phyloP scores from a whole-genome alignment of 2,888 invertebrate genomes.

The Dicyrtoma fusca region DNA sequence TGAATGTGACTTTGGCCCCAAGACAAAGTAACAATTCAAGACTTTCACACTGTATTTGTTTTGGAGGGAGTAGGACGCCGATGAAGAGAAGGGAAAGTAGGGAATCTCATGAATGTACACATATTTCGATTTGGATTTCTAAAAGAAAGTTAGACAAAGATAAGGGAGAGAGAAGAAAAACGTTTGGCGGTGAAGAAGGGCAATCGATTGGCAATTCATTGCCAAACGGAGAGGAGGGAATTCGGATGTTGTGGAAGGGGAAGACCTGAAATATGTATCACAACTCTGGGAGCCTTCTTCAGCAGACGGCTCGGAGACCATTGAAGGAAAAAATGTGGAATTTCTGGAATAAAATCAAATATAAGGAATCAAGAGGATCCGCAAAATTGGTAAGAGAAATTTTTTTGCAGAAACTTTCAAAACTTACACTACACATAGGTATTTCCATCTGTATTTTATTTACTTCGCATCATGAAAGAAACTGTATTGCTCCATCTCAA shows the following conservation, averaged over 20 bases:
- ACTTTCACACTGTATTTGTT: too few species aligned
- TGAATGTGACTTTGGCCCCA: too few species aligned
- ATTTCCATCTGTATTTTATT: background rate
- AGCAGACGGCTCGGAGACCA: too few species aligned
- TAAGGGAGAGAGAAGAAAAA: conserved; percentile 39
- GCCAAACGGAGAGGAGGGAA: conserved; percentile 6
- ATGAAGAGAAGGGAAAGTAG: too few species aligned
- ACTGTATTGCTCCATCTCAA: too few species aligned
- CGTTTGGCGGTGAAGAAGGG: conserved; percentile 42
- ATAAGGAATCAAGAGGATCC: background rate
- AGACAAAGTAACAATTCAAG: conserved; percentile 14
- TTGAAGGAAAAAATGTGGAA: too few species aligned
- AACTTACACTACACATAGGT: background rate
- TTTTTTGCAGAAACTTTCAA: too few species aligned
- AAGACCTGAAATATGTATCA: background rate
- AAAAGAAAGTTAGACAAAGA: conserved; percentile 18
- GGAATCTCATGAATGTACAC: conserved; percentile 17
- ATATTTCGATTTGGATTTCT: conserved; percentile 23
- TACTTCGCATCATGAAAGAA: too few species aligned
- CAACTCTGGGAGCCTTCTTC: too few species aligned
- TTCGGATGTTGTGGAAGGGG: background rate
- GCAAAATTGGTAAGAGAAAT: conserved; percentile 1
- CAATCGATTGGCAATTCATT: conserved; percentile 51
- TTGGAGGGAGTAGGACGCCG: too few species aligned
- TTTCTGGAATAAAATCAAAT: too few species aligned